Evolutionary conservation across 2,888 invertebrate genomes (phyloP), one percentile per base, ranked within the genome.

Genomic region (Tanytarsus gracilentus): DNA sequence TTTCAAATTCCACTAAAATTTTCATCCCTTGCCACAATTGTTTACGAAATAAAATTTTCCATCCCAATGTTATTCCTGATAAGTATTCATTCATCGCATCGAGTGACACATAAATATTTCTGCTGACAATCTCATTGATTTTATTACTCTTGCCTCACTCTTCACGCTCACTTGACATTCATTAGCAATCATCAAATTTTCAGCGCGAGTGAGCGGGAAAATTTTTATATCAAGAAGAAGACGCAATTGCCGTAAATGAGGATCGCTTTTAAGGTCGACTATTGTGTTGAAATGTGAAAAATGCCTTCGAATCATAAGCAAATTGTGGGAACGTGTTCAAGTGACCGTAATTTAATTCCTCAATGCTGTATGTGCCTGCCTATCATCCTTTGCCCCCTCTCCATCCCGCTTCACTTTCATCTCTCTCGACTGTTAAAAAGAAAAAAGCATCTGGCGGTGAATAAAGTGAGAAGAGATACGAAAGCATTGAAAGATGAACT

Each of bases 291-390:
- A 44, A 44, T 44, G 44, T 9, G 18, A 56, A 39, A 56, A 56
- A 56, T 27, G 39, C 39, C 27, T 40, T 39, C 27, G 26, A 56
- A 39, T 39, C 40, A 56, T 40, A 56, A 27, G 40, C 25, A 56
- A 56, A 56, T 56, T 39, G 55, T 27, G 6, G 26, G 27, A 56
- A 56, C 55, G 55, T 56, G 55, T 26, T 56, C 26, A 56, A 56
- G 55, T 56, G 55, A 56, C 40, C 40, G 40, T 56, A 27, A 51
- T 53, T 44, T 44, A 44, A 44, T 50, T 50, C 14, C 27, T n/a
- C n/a, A n/a, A n/a, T n/a, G n/a, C n/a, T n/a, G n/a, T n/a, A n/a
- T n/a, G n/a, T n/a, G n/a, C n/a, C n/a, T n/a, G n/a, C 14, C 11
- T n/a, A n/a, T 16, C 4, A 4, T 21, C 23, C 9, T 26, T 50